phyloP scores from a whole-genome alignment of 1,140 invertebrate genomes.

The Drosophila parabipectinata region DNA sequence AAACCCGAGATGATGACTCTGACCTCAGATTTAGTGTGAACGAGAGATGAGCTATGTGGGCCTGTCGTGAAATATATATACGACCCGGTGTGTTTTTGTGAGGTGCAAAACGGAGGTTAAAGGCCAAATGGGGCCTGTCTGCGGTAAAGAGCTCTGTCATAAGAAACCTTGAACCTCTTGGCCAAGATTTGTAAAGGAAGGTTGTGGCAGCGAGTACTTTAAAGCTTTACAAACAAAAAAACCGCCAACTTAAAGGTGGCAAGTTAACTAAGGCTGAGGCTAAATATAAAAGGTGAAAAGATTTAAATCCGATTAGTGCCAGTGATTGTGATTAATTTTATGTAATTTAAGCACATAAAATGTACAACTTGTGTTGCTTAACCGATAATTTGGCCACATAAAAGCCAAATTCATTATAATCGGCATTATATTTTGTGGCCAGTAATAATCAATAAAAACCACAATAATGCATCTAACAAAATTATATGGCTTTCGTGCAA shows the following conservation, averaged over 20 bases:
- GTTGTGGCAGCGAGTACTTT: not conserved
- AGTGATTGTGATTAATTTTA: slow-evolving; percentile 40
- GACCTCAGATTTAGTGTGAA: slow-evolving; percentile 53
- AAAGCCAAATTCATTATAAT: slow-evolving; percentile 19
- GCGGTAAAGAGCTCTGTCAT: slow-evolving; percentile 24
- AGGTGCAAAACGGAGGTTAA: slow-evolving; percentile 26
- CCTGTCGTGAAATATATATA: slow-evolving; percentile 19
- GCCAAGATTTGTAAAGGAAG: slow-evolving; percentile 3
- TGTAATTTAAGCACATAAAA: slow-evolving; percentile 39
- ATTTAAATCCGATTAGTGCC: slow-evolving; percentile 4
- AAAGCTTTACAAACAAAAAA: not conserved
- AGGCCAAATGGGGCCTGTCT: slow-evolving; percentile 22
- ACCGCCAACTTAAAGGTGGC: not conserved
- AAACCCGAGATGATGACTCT: slow-evolving; percentile 35
- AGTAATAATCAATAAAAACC: slow-evolving; percentile 35
- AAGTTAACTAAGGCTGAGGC: not conserved
- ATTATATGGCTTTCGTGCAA: slow-evolving; percentile 28
- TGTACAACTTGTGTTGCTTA: slow-evolving; percentile 12
- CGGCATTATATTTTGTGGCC: slow-evolving; percentile 25
- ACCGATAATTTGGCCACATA: slow-evolving; percentile 44
- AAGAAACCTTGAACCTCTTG: slow-evolving; percentile 39
- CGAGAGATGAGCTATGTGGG: slow-evolving; percentile 30
- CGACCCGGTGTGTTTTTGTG: not conserved
- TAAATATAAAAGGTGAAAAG: not conserved
- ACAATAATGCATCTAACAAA: slow-evolving; percentile 11